Evolutionary conservation across 2,888 invertebrate genomes (phyloP), one percentile per base, ranked within the genome.

Genomic region (Dusona sp.): DNA sequence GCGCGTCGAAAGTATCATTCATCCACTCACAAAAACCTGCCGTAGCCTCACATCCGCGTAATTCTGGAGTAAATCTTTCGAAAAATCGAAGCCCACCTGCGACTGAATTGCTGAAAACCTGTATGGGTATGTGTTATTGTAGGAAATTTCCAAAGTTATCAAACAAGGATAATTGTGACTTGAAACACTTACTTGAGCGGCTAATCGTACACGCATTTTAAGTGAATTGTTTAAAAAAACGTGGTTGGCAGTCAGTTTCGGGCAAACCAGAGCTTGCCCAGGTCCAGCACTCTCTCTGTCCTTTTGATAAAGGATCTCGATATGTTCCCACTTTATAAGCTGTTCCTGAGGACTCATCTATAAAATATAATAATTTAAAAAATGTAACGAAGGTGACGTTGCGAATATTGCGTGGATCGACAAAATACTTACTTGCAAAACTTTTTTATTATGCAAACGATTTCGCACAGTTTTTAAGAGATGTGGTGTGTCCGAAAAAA

Each of bases 401-500:
- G 33, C 65, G 36, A 65, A 65, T 33, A 65, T 33, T 13, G 33
- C 36, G 13, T 16, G 36, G 16, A 33, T 36, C 19, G 19, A 36
- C 36, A 13, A 16, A 65, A 36, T 65, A 65, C 36, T 65, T 7
- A 68, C 68, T 16, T 79, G 70, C 22, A 45, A 79, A 38, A 38
- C 33, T 67, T 42, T 29, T 6, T 51, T 87, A n/a, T 84, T 85
- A 19, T 74, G 79, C 22, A 88, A 64, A 57, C 90, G 88, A 81
- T 90, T 90, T 75, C 89, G 67, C 4, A 89, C 78, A 29, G 87
- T 87, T 78, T 90, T 90, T 0, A 90, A 78, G 11, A 90, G 70
- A 42, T 45, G 45, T 19, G 36, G n/a, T n/a, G n/a, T n/a, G n/a
- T n/a, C n/a, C n/a, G n/a, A 67, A 38, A 89, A 89, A 33, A 88